phyloP scores from a whole-genome alignment of 2,113 vertebrate species.

The Ptychochromis oligacanthus region DNA sequence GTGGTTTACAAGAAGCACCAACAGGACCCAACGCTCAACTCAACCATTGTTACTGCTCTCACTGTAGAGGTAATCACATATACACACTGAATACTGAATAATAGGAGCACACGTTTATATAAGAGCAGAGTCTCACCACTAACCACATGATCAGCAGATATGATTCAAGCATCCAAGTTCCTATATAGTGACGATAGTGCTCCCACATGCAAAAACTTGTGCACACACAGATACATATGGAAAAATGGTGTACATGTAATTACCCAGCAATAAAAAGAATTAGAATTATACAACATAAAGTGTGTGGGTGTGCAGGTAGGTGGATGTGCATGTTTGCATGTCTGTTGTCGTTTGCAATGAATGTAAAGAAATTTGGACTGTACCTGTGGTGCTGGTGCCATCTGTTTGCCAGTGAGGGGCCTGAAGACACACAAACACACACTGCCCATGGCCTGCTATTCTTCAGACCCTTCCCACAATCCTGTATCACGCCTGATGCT shows the following conservation, averaged over 20 bases:
- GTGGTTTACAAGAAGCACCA: conserved; percentile 83
- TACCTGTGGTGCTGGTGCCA: conserved; percentile 67
- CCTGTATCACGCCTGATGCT: conserved; percentile 13
- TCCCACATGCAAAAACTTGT: no score
- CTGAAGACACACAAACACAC: conserved; percentile 47
- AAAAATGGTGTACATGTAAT: no score
- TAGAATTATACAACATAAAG: not conserved
- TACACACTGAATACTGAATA: not conserved
- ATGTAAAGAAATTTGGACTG: conserved; percentile 60
- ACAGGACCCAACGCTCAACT: conserved; percentile 79
- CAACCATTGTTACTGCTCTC: conserved; percentile 79
- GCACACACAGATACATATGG: no score
- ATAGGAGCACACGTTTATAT: not conserved
- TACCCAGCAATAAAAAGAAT: not conserved
- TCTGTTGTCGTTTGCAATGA: conserved; percentile 50
- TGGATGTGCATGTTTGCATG: not conserved
- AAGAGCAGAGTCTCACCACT: not conserved
- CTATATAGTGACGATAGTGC: no score
- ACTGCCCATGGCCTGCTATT: conserved; percentile 29
- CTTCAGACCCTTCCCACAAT: conserved; percentile 39
- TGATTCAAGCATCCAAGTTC: no score
- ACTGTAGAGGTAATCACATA: conserved; percentile 84
- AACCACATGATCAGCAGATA: no score
- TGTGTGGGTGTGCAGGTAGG: not conserved
- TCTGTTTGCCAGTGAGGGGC: conserved; percentile 69